Evolutionary conservation across 2,888 invertebrate species (phyloP).

Genomic region (Cactoblastis cactorum): DNA sequence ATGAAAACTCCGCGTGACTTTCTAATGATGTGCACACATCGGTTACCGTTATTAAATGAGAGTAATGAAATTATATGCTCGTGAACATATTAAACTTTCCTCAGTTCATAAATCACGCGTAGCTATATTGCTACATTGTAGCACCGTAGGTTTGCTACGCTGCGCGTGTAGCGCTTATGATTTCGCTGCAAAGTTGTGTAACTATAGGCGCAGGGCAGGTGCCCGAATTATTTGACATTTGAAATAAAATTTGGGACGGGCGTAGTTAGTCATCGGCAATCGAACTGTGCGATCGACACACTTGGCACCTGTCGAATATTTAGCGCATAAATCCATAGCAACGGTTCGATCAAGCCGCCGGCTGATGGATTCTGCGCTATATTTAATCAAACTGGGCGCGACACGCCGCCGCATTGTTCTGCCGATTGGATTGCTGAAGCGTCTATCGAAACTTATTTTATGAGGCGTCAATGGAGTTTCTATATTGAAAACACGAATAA

Average conservation of each 20-base stretch:
- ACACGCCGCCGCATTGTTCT: conserved; percentile 70
- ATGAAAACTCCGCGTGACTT: conserved; percentile 60
- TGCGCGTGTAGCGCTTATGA: conserved; percentile 1
- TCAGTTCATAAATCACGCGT: conserved; percentile 11
- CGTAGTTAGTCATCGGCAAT: conserved; percentile 76
- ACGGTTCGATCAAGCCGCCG: conserved; percentile 63
- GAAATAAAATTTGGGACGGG: conserved; percentile 76
- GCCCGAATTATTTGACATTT: conserved; percentile 79
- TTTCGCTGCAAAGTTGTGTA: conserved; percentile 18
- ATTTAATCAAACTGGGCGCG: conserved; percentile 71
- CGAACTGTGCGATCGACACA: conserved; percentile 77
- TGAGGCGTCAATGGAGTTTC: conserved; percentile 49
- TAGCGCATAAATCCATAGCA: conserved; percentile 78
- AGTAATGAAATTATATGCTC: conserved; percentile 22
- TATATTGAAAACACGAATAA: conserved; percentile 29
- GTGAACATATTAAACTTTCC: conserved; percentile 13
- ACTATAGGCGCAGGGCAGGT: conserved; percentile 41
- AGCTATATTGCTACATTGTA: conserved; percentile 7
- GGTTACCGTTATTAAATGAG: conserved; percentile 46
- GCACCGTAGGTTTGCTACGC: neutral
- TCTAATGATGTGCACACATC: conserved; percentile 52
- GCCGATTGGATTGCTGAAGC: conserved; percentile 59
- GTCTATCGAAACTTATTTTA: conserved; percentile 58
- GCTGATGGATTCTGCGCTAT: conserved; percentile 77
- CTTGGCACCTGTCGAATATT: conserved; percentile 81